Evolutionary conservation across 2,888 invertebrate species (phyloP).

Genomic region (Cryptus armator): DNA sequence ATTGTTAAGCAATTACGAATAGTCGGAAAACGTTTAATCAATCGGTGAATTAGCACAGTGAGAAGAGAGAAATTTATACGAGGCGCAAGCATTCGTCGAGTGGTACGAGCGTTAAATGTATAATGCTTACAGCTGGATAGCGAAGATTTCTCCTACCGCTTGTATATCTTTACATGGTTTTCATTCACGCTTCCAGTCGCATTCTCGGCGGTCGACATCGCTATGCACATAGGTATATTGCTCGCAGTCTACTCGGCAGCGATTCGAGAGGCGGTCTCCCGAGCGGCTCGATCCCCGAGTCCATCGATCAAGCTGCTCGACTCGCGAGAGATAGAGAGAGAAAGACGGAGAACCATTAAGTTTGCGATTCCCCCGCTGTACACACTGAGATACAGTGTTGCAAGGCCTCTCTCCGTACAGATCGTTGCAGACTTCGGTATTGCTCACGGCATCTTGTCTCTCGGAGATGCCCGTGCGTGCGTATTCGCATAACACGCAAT

Average conservation of each 20-base stretch:
- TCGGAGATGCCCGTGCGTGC: slow-evolving; percentile 7
- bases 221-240: not conserved
- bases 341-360: slow-evolving; percentile 7
- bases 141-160: not conserved
- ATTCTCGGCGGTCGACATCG: not conserved
- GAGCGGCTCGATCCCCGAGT: slow-evolving; percentile 22
- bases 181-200: slow-evolving; percentile 8
- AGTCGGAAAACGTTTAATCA: not conserved
- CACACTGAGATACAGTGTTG: slow-evolving; percentile 57
- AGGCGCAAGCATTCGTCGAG: no score
- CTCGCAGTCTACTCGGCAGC: slow-evolving; percentile 8
- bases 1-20: not conserved
- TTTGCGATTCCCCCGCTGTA: slow-evolving; percentile 1
- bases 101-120: no score
- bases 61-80: not conserved
- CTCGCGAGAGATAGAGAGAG: slow-evolving; percentile 13
- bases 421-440: slow-evolving; percentile 26
- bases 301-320: slow-evolving; percentile 47
- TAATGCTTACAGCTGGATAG: no score
- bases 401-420: slow-evolving; percentile 2
- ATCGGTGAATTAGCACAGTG: not conserved
- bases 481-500: slow-evolving; percentile 9
- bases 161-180: slow-evolving; percentile 5
- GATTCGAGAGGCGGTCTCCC: slow-evolving; percentile 19
- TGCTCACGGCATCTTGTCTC: slow-evolving; percentile 27